These are phyloP conservation scores for Pampus argenteus DNA, from an alignment of 2,797 vertebrate species.

Conservation along the genomic window DNA sequence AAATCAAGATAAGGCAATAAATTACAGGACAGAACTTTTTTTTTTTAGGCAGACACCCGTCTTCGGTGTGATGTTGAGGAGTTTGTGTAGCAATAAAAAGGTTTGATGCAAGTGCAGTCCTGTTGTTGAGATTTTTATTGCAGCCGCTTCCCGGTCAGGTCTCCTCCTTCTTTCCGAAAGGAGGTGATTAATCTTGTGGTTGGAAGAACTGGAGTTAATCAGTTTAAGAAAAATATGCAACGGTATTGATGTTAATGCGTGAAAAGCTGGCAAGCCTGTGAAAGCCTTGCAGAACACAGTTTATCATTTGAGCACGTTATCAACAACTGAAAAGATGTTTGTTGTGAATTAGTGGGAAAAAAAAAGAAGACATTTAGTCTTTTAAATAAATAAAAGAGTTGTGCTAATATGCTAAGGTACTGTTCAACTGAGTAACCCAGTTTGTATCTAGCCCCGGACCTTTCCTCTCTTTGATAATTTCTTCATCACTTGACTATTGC, in stretches of 20 bases:
- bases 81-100: slow-evolving; percentile 33
- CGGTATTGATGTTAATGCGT: slow-evolving; percentile 14
- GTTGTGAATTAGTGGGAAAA: neutral
- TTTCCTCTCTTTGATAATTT: neutral
- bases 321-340: neutral
- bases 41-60: slow-evolving; percentile 12
- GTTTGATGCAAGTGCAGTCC: slow-evolving; percentile 48
- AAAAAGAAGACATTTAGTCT: neutral
- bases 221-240: slow-evolving; percentile 38
- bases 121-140: slow-evolving; percentile 59
- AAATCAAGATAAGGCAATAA: slow-evolving; percentile 22
- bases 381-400: neutral
- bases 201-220: slow-evolving; percentile 36
- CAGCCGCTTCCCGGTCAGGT: slow-evolving; percentile 54
- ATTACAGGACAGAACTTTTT: slow-evolving; percentile 4
- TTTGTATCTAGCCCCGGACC: too few species aligned
- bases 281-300: neutral
- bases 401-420: neutral
- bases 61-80: slow-evolving; percentile 20
- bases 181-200: slow-evolving; percentile 57
- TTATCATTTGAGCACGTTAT: slow-evolving; percentile 18
- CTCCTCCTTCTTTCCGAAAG: slow-evolving; percentile 53
- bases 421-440: neutral
- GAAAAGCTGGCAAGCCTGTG: slow-evolving; percentile 14
- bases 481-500: neutral